Percentiles rank a stretch among this genome's conserved stretches.
Conservation (phyloP, 2,113 vertebrate species). For the Elaphurus davidianus region DNA sequence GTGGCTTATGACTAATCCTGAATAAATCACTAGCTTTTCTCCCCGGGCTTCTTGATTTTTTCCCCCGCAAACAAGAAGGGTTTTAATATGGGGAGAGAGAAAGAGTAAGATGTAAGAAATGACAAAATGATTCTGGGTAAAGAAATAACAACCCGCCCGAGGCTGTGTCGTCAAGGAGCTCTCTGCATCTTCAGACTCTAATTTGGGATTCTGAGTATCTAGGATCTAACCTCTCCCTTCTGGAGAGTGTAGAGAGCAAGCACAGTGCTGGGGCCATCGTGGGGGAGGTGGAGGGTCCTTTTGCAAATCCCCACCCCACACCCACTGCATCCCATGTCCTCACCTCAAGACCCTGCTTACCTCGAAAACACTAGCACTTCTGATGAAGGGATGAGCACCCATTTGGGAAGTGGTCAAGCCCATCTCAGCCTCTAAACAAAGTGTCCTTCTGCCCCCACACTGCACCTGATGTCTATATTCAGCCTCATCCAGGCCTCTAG, state of each 20-base stretch:
- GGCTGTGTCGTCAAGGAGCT: background rate
- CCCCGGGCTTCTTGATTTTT: background rate
- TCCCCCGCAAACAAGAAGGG: background rate
- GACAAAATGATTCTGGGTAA: background rate
- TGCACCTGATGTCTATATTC: background rate
- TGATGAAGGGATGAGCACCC: too few species aligned
- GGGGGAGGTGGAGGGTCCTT: background rate
- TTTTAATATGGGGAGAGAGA: background rate
- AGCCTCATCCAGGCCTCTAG: background rate
- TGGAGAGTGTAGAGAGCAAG: background rate
- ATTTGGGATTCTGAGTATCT: background rate
- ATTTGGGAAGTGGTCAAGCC: fast-evolving
- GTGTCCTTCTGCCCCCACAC: fast-evolving
- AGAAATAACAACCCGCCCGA: background rate
- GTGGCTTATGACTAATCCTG: slow-evolving; percentile 59
- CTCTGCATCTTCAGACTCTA: background rate
- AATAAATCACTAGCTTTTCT: slow-evolving; percentile 54
- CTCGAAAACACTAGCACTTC: background rate
- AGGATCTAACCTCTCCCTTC: background rate
- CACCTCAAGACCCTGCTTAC: background rate
- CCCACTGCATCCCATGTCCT: background rate
- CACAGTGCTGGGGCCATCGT: background rate
- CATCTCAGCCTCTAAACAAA: background rate
- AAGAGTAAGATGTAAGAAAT: slow-evolving; percentile 49
- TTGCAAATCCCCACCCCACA: fast-evolving